Percentiles rank a stretch among this genome's conserved stretches.
Conservation (phyloP, 2,888 invertebrate species). For the Brachyptera risi region DNA sequence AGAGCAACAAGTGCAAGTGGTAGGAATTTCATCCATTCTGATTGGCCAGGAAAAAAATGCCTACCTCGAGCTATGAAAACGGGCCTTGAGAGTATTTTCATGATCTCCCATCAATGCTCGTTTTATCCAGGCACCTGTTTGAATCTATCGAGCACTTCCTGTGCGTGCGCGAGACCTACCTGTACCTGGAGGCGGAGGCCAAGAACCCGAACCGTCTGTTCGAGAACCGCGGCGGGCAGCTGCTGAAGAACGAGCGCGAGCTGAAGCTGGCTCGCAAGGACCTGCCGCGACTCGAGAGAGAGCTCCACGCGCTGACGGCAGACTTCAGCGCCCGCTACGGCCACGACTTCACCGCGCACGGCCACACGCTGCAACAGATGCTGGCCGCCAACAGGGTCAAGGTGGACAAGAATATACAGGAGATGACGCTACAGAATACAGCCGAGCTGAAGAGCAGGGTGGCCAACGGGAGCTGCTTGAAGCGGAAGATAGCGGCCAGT, state of each 20-base stretch:
- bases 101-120: no score
- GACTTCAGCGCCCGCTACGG: background rate
- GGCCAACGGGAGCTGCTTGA: background rate
- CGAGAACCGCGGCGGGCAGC: constrained; percentile 46
- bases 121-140: constrained; percentile 11
- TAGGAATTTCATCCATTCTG: no score
- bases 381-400: background rate
- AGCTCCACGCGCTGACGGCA: background rate
- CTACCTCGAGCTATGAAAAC: no score
- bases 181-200: constrained; percentile 44
- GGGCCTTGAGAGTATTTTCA: no score
- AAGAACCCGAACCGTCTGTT: constrained; percentile 46
- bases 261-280: constrained; percentile 43
- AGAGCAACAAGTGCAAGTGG: no score
- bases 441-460: background rate
- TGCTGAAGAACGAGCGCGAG: constrained; percentile 48
- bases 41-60: no score
- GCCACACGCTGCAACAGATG: background rate
- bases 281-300: background rate
- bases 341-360: background rate
- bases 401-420: background rate
- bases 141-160: constrained; percentile 40
- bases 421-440: background rate
- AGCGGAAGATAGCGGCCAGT: background rate
- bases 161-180: constrained; percentile 42